These are phyloP conservation scores for Microplitis deprimator DNA, from an alignment of 2,888 invertebrate species.

Conservation along the genomic window DNA sequence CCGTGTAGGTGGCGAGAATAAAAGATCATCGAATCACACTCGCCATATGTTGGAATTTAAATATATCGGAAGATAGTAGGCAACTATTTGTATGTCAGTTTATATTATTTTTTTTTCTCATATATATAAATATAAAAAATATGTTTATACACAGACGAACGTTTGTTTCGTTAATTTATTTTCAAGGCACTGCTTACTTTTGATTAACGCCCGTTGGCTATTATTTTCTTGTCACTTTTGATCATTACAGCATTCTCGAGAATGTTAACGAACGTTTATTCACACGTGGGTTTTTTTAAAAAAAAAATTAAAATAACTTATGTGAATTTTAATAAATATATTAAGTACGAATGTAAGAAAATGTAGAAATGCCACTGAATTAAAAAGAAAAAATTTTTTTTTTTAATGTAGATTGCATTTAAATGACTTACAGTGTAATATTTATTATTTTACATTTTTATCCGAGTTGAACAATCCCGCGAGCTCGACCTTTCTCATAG, in stretches of 20 bases:
- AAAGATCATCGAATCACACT: no score
- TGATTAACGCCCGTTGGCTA: constrained; percentile 25
- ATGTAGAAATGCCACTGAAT: neutral
- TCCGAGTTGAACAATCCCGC: constrained; percentile 8
- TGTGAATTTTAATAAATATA: neutral
- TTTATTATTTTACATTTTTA: constrained; percentile 12
- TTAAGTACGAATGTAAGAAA: neutral
- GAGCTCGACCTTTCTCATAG: constrained; percentile 19
- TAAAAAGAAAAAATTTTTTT: neutral
- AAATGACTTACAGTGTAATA: constrained; percentile 6
- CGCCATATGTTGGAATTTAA: no score
- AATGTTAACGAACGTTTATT: constrained; percentile 66
- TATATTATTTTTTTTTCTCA: no score
- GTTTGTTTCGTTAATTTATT: constrained; percentile 10
- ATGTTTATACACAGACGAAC: constrained; percentile 1
- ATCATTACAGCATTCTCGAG: constrained; percentile 61
- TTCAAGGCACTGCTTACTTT: neutral
- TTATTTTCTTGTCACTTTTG: constrained; percentile 36
- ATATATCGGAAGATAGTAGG: no score
- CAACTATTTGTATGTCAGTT: no score
- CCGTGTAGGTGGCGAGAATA: constrained; percentile 7
- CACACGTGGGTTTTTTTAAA: constrained; percentile 46
- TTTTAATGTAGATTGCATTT: constrained; percentile 17
- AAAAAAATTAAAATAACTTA: neutral
- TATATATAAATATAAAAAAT: constrained; percentile 16